Evolutionary conservation across 2,888 invertebrate species (phyloP).

Genomic region (Ormyrus nitidulus): DNA sequence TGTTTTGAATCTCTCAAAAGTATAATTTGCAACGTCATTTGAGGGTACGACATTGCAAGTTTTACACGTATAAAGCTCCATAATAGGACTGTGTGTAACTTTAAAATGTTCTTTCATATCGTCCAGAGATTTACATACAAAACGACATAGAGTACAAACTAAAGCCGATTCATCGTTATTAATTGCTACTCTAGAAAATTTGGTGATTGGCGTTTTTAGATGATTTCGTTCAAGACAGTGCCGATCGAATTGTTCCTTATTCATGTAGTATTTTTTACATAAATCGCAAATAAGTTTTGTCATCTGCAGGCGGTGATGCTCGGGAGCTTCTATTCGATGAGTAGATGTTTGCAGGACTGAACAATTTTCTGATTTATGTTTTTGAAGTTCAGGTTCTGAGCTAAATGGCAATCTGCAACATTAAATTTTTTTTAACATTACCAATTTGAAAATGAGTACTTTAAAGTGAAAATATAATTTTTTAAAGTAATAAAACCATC

Average conservation of each 20-base stretch:
- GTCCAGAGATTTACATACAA: conserved; percentile 39
- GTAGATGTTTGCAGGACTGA: not conserved
- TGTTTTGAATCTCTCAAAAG: conserved; percentile 57
- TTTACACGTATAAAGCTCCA: conserved; percentile 56
- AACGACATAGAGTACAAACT: conserved; percentile 63
- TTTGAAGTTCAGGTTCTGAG: conserved; percentile 58
- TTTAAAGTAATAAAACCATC: not conserved
- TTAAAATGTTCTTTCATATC: conserved; percentile 57
- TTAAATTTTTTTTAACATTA: not conserved
- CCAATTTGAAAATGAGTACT: not conserved
- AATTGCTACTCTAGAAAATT: conserved; percentile 45
- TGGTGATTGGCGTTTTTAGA: conserved; percentile 50
- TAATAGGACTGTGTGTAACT: conserved; percentile 51
- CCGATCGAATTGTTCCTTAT: conserved; percentile 53
- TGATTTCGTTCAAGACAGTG: conserved; percentile 57
- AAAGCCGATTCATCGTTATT: conserved; percentile 42
- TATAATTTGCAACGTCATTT: conserved; percentile 42
- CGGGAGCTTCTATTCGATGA: not conserved
- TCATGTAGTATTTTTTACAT: conserved; percentile 56
- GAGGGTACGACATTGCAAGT: conserved; percentile 49
- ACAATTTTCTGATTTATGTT: conserved; percentile 52
- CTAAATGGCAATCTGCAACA: conserved; percentile 59
- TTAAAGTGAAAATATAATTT: not conserved
- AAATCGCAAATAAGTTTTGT: conserved; percentile 58
- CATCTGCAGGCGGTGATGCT: conserved; percentile 43